Conservation (phyloP, 2,797 vertebrate species). For the Lepidocolaptes lacrymiger region DNA sequence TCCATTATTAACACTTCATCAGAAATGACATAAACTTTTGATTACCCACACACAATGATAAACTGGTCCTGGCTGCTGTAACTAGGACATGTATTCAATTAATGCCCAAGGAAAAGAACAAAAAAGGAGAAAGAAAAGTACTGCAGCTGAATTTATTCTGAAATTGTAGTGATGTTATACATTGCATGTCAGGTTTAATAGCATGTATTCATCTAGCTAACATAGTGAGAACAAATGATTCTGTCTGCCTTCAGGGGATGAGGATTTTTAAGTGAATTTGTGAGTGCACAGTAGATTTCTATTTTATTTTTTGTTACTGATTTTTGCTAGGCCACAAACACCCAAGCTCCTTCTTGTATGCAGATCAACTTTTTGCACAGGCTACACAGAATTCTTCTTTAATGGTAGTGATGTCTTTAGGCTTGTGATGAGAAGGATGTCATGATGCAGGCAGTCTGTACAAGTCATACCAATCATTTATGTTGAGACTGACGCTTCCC, state of each 20-base stretch:
- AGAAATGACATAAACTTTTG: background rate
- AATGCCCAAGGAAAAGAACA: conserved; percentile 50
- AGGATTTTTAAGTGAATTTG: background rate
- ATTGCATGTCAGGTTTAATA: conserved; percentile 44
- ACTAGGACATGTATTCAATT: conserved; percentile 58
- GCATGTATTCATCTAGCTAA: conserved; percentile 7
- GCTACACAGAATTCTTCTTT: background rate
- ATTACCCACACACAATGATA: background rate
- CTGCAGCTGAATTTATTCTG: conserved; percentile 5
- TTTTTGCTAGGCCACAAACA: background rate
- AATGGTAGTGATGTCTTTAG: background rate
- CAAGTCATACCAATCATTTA: background rate
- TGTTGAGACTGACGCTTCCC: background rate
- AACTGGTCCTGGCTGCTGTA: background rate
- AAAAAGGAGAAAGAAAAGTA: conserved; percentile 28
- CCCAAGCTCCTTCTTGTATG: background rate
- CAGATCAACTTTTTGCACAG: background rate
- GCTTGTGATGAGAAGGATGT: background rate
- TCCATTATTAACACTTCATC: background rate
- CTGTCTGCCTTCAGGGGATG: background rate
- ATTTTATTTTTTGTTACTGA: background rate
- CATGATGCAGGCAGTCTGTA: background rate
- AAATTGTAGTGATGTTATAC: conserved; percentile 54
- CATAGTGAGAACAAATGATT: background rate
- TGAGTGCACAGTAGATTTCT: background rate